Evolutionary conservation across 2,113 vertebrate genomes (phyloP), one percentile per base, ranked within the genome.

Genomic region (Glaucidium brasilianum): DNA sequence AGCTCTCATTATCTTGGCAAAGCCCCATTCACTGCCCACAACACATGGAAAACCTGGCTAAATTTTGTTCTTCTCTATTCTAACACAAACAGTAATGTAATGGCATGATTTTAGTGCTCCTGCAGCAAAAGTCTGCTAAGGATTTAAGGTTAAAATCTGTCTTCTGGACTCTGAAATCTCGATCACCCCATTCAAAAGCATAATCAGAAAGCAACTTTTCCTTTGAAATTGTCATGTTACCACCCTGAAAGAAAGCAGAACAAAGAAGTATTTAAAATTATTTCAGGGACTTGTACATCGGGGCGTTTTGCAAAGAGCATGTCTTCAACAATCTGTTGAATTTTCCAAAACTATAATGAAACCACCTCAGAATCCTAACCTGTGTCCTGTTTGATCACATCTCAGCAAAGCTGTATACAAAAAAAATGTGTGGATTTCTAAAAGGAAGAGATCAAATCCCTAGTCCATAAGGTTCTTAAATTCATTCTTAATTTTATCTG

Each of bases 311-410:
- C 87, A 78, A 89, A 87, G 47, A 77, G 47, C 29, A 85, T 85
- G 47, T 78, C 34, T 72, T 37, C 25, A 91, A 78, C 66, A 78
- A 68, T 91, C 77, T 87, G 80, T 22, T 93, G 64, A 78, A 63
- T 85, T 91, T 95, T 92, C 49, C 39, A 68, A 68, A 90, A 76
- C 82, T 76, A 58, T 72, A 88, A 76, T 62, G 32, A 91, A 94
- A 81, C 8, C 21, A 81, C 81, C 26, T 63, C 50, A 75, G 56
- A 87, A 75, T n/a, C 56, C 87, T 41, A 81, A 35, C 30, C 52
- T 43, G 17, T 55, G 66, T 87, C 84, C 77, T 87, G 27, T 72
- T 75, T 25, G 67, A 71, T 58, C 45, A 50, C 32, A 55, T 58
- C 34, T 92, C 37, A 67, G 37, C 37, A 81, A 67, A 84, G 30